These are phyloP conservation scores for Pelodytes ibericus DNA, from an alignment of 2,797 vertebrate species.

Conservation along the genomic window DNA sequence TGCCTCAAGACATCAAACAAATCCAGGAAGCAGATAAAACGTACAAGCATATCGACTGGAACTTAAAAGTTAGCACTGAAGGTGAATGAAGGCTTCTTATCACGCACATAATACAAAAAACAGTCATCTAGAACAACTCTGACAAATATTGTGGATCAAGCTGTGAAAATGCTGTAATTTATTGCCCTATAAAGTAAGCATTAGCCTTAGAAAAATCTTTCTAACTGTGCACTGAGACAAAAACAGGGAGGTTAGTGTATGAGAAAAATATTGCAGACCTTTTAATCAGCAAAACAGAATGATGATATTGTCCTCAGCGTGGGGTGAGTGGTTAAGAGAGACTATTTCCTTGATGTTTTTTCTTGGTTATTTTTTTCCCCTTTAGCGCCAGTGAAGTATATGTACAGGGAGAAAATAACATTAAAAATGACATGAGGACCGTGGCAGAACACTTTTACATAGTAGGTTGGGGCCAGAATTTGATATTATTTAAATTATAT, in stretches of 20 bases:
- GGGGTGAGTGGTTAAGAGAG: conserved; percentile 18
- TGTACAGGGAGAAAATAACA: not conserved
- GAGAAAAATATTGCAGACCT: conserved; percentile 9
- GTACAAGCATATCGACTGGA: conserved; percentile 6
- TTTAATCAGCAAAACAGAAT: conserved; percentile 22
- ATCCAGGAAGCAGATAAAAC: conserved; percentile 18
- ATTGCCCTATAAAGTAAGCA: conserved; percentile 25
- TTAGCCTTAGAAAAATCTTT: conserved; percentile 36
- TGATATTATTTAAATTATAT: conserved; percentile 2
- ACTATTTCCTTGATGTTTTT: conserved; percentile 4
- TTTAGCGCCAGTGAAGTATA: not conserved
- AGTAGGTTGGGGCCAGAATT: not conserved
- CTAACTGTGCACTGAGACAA: conserved; percentile 38
- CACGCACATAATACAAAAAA: conserved; percentile 36
- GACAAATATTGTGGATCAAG: conserved; percentile 26
- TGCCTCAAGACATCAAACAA: not conserved
- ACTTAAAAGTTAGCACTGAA: conserved; percentile 19
- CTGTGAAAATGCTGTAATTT: conserved; percentile 33
- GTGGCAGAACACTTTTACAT: conserved; percentile 2
- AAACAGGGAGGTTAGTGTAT: conserved; percentile 37
- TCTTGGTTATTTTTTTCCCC: not conserved
- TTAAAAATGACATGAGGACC: not conserved
- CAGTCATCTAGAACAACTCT: conserved; percentile 28
- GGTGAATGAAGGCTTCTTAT: conserved; percentile 25
- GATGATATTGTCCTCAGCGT: conserved; percentile 41